Percentiles rank a stretch among this genome's conserved stretches.
phyloP scores from a whole-genome alignment of 2,113 vertebrate genomes.

The Charina bottae region DNA sequence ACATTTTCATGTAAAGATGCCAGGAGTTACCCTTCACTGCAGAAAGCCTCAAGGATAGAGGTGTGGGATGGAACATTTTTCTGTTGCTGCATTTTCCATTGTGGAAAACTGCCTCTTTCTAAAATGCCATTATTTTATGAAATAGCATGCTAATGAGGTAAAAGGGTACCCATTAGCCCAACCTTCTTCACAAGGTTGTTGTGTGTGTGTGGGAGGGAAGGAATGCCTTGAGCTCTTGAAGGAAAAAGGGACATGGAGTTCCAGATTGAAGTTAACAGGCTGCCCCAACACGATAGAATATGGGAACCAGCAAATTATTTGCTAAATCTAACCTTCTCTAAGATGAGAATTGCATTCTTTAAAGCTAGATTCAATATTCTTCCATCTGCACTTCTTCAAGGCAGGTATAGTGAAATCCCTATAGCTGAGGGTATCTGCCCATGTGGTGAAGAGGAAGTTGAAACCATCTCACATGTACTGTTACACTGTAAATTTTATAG shows the following conservation, averaged over 20 bases:
- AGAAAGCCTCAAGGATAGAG: neutral
- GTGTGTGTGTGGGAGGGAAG: neutral
- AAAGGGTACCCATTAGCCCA: neutral
- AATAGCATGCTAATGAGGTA: neutral
- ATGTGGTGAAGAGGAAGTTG: too few relatives aligned
- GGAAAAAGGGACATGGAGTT: neutral
- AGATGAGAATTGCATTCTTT: too few relatives aligned
- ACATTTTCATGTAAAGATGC: neutral
- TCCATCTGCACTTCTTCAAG: too few relatives aligned
- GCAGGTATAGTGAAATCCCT: too few relatives aligned
- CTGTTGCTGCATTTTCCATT: neutral
- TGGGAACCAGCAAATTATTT: too few relatives aligned
- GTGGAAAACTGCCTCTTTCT: neutral
- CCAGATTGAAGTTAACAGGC: too few relatives aligned
- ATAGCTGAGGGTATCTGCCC: too few relatives aligned
- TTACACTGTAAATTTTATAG: too few relatives aligned
- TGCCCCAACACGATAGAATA: too few relatives aligned
- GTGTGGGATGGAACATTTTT: neutral
- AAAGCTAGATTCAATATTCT: too few relatives aligned
- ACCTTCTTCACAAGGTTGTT: neutral
- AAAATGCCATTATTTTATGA: neutral
- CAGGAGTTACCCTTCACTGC: neutral
- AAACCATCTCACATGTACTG: too few relatives aligned
- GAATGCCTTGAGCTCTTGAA: neutral
- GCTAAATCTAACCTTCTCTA: too few relatives aligned